phyloP scores from a whole-genome alignment of 92 coral and sea anemone species.

The Umimayanthus chanpuru region DNA sequence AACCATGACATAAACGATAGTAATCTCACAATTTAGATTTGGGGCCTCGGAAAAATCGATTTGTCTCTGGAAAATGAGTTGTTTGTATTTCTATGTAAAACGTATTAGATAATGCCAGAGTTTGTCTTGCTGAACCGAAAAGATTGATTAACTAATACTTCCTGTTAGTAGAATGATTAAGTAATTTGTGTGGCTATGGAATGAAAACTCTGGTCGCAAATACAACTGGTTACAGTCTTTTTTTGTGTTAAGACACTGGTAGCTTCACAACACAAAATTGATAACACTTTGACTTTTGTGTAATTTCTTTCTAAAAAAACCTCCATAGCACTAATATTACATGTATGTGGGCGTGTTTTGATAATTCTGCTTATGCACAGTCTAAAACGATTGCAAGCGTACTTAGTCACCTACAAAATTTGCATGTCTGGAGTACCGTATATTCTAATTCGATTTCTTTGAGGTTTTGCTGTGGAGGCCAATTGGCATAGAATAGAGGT shows the following conservation, averaged over 20 bases:
- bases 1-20: not conserved
- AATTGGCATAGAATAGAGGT: not conserved
- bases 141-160: not conserved
- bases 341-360: no score
- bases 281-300: not conserved
- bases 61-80: conserved; percentile 3
- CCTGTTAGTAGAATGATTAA: not conserved
- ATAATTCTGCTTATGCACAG: not conserved
- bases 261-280: no score
- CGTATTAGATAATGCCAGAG: conserved; percentile 3
- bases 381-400: not conserved
- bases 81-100: not conserved
- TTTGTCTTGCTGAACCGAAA: not conserved
- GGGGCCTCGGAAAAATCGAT: not conserved
- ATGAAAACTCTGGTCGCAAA: not conserved
- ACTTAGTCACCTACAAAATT: not conserved
- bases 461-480: not conserved
- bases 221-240: not conserved
- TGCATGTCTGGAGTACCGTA: not conserved
- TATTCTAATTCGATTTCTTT: no score
- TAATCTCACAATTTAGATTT: not conserved
- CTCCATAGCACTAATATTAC: no score
- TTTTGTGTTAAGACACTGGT: not conserved
- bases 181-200: not conserved
- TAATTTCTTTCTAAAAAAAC: no score